Conservation (phyloP, 2,113 vertebrate species). For the Hirundichthys speculiger region DNA sequence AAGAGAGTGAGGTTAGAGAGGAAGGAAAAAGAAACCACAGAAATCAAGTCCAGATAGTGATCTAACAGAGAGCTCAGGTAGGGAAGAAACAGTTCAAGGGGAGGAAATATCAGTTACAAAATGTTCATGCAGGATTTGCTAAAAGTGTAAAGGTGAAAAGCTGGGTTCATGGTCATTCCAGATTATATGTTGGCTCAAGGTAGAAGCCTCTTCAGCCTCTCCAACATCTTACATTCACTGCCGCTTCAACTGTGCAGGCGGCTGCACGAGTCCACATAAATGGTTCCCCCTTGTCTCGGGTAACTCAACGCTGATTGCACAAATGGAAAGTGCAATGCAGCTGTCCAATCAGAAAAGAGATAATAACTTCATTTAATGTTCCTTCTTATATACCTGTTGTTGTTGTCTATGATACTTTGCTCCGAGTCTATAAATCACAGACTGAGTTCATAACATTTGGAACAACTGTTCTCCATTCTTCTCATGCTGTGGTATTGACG, state of each 20-base stretch:
- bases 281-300: no score
- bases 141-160: conserved; percentile 1
- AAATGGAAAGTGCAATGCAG: no score
- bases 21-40: conserved; percentile 70
- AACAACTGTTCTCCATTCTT: no score
- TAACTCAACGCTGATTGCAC: no score
- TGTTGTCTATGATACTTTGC: no score
- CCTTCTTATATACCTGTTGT: no score
- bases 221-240: neutral
- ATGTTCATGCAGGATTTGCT: conserved; percentile 51
- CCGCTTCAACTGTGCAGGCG: no score
- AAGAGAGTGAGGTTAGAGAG: conserved; percentile 60
- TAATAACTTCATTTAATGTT: no score
- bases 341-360: no score
- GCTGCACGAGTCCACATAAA: neutral
- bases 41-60: conserved; percentile 52
- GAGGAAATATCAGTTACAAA: conserved; percentile 13
- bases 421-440: no score
- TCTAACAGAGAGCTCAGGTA: conserved; percentile 40
- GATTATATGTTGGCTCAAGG: neutral
- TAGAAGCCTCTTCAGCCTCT: neutral
- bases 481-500: no score
- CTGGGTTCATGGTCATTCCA: neutral
- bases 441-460: no score
- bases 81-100: conserved; percentile 29